These are phyloP conservation scores for Melanophora roralis DNA, from an alignment of 2,888 invertebrate genomes.

Conservation along the genomic window DNA sequence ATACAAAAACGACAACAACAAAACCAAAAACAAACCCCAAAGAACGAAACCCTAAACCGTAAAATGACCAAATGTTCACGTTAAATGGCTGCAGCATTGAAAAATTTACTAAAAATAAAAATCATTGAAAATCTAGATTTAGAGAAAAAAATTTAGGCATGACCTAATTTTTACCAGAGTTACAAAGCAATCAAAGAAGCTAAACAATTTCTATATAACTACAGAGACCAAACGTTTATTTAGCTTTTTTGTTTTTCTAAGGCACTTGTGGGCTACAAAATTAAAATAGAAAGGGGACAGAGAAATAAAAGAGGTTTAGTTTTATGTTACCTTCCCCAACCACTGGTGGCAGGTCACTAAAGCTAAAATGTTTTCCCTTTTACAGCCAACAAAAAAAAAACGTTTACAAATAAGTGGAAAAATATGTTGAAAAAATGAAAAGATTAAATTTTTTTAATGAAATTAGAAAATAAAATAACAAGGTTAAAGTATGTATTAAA, in stretches of 20 bases:
- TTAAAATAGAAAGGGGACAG: constrained; percentile 34
- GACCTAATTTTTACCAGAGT: constrained; percentile 55
- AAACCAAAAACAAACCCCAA: not conserved
- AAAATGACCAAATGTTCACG: constrained; percentile 61
- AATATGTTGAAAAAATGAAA: constrained; percentile 16
- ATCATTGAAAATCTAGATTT: constrained; percentile 29
- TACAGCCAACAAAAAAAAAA: constrained; percentile 1
- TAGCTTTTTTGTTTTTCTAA: not conserved
- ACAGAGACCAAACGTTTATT: constrained; percentile 30
- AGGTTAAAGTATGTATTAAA: constrained; percentile 49
- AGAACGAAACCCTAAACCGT: constrained; percentile 46
- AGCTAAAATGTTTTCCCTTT: not conserved
- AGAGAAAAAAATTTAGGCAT: constrained; percentile 35
- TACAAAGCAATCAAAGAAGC: constrained; percentile 24
- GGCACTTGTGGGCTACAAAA: constrained; percentile 23
- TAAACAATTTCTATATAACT: constrained; percentile 29
- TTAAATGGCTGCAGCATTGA: constrained; percentile 28
- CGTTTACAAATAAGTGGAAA: constrained; percentile 26
- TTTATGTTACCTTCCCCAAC: not conserved
- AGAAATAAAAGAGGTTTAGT: constrained; percentile 17
- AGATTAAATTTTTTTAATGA: constrained; percentile 46
- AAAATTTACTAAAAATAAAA: not conserved
- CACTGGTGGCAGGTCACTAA: constrained; percentile 40
- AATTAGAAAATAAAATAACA: constrained; percentile 43
- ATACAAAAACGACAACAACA: not conserved